Evolutionary conservation across 2,888 invertebrate species (phyloP), one percentile per base, ranked within the genome.

Genomic region (Dorcus hopei): DNA sequence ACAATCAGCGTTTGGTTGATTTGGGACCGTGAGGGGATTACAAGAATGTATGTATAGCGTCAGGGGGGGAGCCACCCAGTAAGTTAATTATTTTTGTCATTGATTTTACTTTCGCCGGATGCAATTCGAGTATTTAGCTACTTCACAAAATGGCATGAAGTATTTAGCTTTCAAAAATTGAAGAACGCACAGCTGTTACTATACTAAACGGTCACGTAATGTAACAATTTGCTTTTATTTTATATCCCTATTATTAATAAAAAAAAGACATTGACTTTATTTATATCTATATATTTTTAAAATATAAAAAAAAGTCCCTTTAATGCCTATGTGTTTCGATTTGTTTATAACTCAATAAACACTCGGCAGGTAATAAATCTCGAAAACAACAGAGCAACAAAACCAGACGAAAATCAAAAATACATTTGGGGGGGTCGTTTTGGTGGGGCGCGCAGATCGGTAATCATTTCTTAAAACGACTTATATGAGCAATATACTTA

Each of bases 401-500:
- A 52, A 33, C 26, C 26, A 51, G 54, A 45, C 59, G 52, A 62
- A 72, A 77, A 77, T 77, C 75, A 76, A 77, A 77, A 75, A 74
- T 75, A 74, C 74, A 76, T 75, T 58, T 63, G 66, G 69, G 66
- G 66, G 69, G 70, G 70, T 70, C 68, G 63, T 59, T 56, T 19
- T 47, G 61, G 69, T 64, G 66, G 63, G 64, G 67, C 65, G 67
- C 62, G 58, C 5, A 33, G 26, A 59, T 63, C 65, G 66, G 75
- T 75, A 74, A 77, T 77, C 75, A 75, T 75, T 77, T 70, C 74
- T 75, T 74, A 75, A 76, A 77, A 75, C 77, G 76, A 77, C 77
- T 76, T 77, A 76, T 77, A 77, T 75, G 77, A 75, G 77, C 77
- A 72, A 78, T 78, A 78, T 73, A 76, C 73, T 74, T 79, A 76